phyloP scores from a whole-genome alignment of 2,113 vertebrate genomes.

The Hippopotamus amphibius region DNA sequence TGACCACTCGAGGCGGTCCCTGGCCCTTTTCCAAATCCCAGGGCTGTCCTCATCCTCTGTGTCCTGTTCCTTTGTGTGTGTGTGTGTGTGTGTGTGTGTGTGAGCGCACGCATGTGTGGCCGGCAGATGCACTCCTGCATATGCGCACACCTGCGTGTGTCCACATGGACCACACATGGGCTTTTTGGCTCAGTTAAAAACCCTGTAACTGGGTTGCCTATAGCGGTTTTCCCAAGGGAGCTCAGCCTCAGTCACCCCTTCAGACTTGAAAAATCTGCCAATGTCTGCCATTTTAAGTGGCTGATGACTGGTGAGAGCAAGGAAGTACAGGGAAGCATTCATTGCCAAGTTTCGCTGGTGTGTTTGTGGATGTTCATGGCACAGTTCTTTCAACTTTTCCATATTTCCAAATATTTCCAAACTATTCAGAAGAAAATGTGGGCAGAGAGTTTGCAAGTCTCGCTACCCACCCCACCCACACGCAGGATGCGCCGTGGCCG shows the following conservation, averaged over 20 bases:
- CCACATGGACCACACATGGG: not conserved
- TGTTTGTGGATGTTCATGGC: not conserved
- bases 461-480: accelerated
- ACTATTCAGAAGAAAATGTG: not conserved
- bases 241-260: not conserved
- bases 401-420: slow-evolving; percentile 9
- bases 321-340: not conserved
- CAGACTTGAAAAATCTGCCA: not conserved
- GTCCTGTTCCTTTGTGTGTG: not conserved
- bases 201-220: not conserved
- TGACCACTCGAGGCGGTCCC: not conserved
- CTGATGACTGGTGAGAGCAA: not conserved
- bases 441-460: not conserved
- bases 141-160: not conserved
- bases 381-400: not conserved
- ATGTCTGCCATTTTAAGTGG: not conserved
- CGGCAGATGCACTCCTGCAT: not conserved
- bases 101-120: accelerated
- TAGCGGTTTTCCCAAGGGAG: not conserved
- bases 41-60: not conserved
- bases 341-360: not conserved
- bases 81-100: no score
- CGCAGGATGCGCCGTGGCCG: not conserved
- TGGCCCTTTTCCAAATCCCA: slow-evolving; percentile 54
- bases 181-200: not conserved